Percentiles rank a stretch among this genome's conserved stretches.
Evolutionary conservation across 2,113 vertebrate species (phyloP).

Genomic region (Piprites chloris): DNA sequence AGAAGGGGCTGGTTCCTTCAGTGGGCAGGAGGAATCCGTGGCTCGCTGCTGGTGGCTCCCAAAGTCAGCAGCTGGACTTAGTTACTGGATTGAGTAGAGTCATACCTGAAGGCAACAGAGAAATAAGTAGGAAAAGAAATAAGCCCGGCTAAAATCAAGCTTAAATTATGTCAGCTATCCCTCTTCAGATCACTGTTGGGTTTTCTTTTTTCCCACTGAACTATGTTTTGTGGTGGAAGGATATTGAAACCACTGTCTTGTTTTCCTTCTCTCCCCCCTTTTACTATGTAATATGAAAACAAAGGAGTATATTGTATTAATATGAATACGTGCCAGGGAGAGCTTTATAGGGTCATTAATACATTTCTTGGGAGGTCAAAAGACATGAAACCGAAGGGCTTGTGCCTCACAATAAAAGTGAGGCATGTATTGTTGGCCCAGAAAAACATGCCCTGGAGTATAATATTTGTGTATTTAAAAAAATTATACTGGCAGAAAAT

Average conservation of each 20-base stretch:
- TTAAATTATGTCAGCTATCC: background rate
- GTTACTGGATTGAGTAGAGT: background rate
- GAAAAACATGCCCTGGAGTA: slow-evolving; percentile 63
- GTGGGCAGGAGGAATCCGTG: background rate
- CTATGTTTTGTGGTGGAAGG: background rate
- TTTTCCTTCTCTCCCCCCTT: background rate
- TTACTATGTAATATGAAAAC: slow-evolving; percentile 56
- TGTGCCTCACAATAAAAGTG: slow-evolving; percentile 67
- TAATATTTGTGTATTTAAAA: slow-evolving; percentile 67
- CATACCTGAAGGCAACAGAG: background rate
- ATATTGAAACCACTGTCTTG: slow-evolving; percentile 32
- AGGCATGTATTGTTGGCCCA: slow-evolving; percentile 64
- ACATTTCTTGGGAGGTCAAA: slow-evolving; percentile 67
- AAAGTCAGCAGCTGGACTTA: background rate
- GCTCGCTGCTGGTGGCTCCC: background rate
- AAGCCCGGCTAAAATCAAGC: background rate
- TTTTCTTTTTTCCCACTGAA: background rate
- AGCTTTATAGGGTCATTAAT: slow-evolving; percentile 65
- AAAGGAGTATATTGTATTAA: slow-evolving; percentile 67
- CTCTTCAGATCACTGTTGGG: background rate
- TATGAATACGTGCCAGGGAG: slow-evolving; percentile 60
- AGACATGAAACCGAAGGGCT: slow-evolving; percentile 58
- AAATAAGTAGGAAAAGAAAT: background rate
- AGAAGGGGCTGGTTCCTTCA: background rate
- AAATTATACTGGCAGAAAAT: slow-evolving; percentile 60